Percentiles rank a stretch among this genome's conserved stretches.
phyloP scores from a whole-genome alignment of 2,888 invertebrate genomes.

The Matsumyia berberina region DNA sequence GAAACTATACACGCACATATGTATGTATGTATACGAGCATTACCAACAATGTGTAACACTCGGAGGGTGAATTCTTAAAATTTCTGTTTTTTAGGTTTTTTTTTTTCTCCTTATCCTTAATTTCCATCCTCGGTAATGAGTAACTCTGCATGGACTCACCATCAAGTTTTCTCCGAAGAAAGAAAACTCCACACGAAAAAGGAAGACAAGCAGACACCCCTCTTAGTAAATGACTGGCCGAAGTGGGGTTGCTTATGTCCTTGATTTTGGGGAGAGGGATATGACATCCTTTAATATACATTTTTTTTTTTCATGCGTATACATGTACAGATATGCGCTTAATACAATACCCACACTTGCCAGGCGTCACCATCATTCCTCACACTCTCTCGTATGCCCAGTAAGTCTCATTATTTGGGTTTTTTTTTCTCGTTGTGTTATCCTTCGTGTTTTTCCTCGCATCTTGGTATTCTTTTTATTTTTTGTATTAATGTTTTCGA shows the following conservation, averaged over 20 bases:
- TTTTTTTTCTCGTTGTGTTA: constrained; percentile 41
- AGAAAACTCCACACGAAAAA: not conserved
- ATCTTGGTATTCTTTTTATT: constrained; percentile 4
- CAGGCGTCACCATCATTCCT: constrained; percentile 25
- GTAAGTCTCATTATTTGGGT: constrained; percentile 53
- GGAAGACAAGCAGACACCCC: constrained; percentile 47
- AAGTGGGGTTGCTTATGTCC: constrained; percentile 45
- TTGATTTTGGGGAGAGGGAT: constrained; percentile 33
- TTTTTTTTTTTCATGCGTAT: constrained; percentile 44
- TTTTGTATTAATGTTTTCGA: constrained; percentile 13
- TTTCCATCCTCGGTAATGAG: constrained; percentile 66
- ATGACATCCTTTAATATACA: constrained; percentile 64
- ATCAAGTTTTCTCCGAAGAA: constrained; percentile 49
- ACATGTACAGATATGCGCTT: constrained; percentile 42
- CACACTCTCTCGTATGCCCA: constrained; percentile 47
- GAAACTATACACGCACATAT: constrained; percentile 57
- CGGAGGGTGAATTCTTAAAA: constrained; percentile 55
- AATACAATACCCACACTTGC: constrained; percentile 38
- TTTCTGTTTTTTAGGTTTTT: constrained; percentile 1
- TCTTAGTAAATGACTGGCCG: constrained; percentile 61
- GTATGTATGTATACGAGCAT: constrained; percentile 10
- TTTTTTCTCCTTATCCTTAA: constrained; percentile 51
- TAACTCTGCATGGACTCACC: constrained; percentile 53
- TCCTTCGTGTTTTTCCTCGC: constrained; percentile 15
- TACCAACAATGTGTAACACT: constrained; percentile 29